Evolutionary conservation across 2,888 invertebrate genomes (phyloP).

Genomic region (Tachina fera): DNA sequence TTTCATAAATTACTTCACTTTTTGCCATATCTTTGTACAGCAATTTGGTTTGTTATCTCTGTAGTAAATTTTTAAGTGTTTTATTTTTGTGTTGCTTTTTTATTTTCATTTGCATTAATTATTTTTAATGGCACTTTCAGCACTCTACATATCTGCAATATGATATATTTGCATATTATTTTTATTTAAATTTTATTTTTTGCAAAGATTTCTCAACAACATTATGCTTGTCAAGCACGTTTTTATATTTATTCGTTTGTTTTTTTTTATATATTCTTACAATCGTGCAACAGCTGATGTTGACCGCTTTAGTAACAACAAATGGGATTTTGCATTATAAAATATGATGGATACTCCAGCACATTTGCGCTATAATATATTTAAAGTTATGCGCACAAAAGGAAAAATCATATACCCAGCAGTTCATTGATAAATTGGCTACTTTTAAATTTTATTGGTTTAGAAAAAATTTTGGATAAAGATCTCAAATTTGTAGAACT

Average conservation of each 20-base stretch:
- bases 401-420: background rate
- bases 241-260: background rate
- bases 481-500: no score
- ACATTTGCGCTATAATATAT: background rate
- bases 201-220: background rate
- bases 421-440: background rate
- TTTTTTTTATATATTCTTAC: background rate
- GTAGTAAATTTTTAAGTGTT: background rate
- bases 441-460: no score
- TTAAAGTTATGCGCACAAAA: background rate
- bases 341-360: constrained; percentile 23
- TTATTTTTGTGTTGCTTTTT: background rate
- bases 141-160: background rate
- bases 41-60: background rate
- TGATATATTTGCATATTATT: background rate
- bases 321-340: constrained; percentile 8
- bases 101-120: background rate
- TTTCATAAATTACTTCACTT: background rate
- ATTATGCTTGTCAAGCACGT: constrained; percentile 22
- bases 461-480: no score
- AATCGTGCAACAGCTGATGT: constrained; percentile 52
- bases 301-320: constrained; percentile 46
- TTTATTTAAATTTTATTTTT: background rate
- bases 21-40: background rate
- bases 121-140: background rate